These are phyloP conservation scores for Dromius quadrimaculatus DNA, from an alignment of 2,888 invertebrate genomes.

Conservation along the genomic window DNA sequence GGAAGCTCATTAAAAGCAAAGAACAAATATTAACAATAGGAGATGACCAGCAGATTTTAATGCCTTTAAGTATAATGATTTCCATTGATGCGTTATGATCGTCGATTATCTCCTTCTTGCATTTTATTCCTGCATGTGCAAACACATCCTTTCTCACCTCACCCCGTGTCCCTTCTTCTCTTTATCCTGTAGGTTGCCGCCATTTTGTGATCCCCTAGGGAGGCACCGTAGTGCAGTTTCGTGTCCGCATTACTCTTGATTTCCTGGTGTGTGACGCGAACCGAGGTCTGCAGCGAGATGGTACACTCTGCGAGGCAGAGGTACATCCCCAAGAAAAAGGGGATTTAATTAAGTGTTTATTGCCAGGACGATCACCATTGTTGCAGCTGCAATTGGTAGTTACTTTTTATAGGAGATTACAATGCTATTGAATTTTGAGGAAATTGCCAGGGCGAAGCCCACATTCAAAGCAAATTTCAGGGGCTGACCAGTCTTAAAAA, in stretches of 20 bases:
- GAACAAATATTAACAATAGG: no score
- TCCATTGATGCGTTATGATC: no score
- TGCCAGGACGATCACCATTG: not conserved
- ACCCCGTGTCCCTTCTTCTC: not conserved
- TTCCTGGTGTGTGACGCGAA: slow-evolving; percentile 68
- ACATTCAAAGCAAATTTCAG: no score
- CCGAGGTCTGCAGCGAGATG: slow-evolving; percentile 3
- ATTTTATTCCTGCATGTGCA: not conserved
- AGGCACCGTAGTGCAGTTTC: slow-evolving; percentile 72
- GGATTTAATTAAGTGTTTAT: slow-evolving; percentile 11
- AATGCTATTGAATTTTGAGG: not conserved
- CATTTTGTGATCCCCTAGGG: slow-evolving; percentile 66
- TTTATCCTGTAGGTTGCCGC: no score
- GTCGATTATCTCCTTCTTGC: no score
- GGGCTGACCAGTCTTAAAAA: no score
- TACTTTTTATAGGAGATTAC: not conserved
- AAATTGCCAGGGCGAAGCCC: no score
- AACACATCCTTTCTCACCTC: not conserved
- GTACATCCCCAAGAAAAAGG: not conserved
- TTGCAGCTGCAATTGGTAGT: not conserved
- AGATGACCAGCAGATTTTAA: no score
- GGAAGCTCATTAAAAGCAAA: no score
- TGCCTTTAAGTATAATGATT: no score
- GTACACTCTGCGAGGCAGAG: slow-evolving; percentile 16
- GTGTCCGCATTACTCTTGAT: slow-evolving; percentile 77